Percentiles rank a stretch among this genome's conserved stretches.
Evolutionary conservation across 2,888 invertebrate genomes (phyloP).

Genomic region (Hemithea aestivaria): DNA sequence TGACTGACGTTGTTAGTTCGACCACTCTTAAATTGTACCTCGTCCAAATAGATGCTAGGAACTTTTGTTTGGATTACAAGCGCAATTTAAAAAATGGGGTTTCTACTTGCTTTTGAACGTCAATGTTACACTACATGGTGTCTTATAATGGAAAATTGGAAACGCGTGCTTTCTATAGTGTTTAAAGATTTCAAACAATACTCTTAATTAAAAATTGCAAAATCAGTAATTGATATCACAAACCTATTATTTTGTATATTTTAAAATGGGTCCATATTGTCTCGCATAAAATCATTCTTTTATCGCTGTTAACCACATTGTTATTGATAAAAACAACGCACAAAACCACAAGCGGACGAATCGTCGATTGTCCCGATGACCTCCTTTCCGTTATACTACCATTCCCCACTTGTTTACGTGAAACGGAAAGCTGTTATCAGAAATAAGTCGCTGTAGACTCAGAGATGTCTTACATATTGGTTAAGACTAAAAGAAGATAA

Average conservation of each 20-base stretch:
- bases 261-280: too few relatives aligned
- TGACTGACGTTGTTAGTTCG: too few relatives aligned
- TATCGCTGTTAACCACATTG: background rate
- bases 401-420: conserved; percentile 57
- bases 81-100: too few relatives aligned
- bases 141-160: too few relatives aligned
- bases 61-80: too few relatives aligned
- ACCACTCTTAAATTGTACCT: too few relatives aligned
- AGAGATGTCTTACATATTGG: conserved; percentile 10
- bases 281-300: too few relatives aligned
- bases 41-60: too few relatives aligned
- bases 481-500: conserved; percentile 4
- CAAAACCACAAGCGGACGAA: conserved; percentile 27
- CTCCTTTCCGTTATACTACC: conserved; percentile 33
- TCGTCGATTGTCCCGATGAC: conserved; percentile 26
- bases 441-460: conserved; percentile 42
- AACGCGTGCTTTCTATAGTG: background rate
- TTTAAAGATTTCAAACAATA: background rate
- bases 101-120: too few relatives aligned
- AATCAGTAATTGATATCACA: background rate
- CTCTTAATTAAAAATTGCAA: background rate
- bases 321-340: conserved; percentile 22
- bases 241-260: background rate
- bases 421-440: conserved; percentile 59
- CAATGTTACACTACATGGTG: too few relatives aligned